A percentile compares a stretch with the other conserved stretches of the same genome.
These are phyloP conservation scores for Psittacus erithacus DNA, from an alignment of 2,113 vertebrate genomes.

Conservation along the genomic window DNA sequence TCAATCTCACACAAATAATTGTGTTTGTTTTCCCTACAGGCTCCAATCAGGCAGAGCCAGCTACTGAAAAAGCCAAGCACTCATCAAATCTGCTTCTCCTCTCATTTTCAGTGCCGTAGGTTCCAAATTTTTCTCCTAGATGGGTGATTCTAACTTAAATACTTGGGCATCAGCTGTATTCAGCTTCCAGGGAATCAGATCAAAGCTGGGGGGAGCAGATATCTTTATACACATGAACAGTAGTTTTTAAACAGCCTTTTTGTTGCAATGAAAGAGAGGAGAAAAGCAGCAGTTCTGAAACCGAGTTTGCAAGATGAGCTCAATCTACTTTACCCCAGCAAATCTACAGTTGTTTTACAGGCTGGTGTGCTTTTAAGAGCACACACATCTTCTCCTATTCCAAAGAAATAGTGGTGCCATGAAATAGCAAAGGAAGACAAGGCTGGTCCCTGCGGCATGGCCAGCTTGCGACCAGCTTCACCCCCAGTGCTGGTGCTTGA, in stretches of 20 bases:
- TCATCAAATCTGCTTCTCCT: slow-evolving; percentile 39
- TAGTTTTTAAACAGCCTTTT: background rate
- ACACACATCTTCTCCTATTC: no score
- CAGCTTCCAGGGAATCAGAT: background rate
- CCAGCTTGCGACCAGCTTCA: background rate
- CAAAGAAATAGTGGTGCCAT: rapidly evolving
- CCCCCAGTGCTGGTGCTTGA: rapidly evolving
- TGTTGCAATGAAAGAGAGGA: background rate
- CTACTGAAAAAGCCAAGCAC: slow-evolving; percentile 23
- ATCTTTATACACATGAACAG: rapidly evolving
- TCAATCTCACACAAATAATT: slow-evolving; percentile 53
- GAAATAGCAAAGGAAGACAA: rapidly evolving
- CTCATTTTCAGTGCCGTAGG: background rate
- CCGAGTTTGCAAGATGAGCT: rapidly evolving
- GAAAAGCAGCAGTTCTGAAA: background rate
- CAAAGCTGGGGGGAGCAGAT: background rate
- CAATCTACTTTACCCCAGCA: background rate
- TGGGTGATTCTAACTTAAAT: background rate
- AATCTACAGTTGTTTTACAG: background rate
- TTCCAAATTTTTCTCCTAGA: background rate
- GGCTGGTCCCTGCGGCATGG: rapidly evolving
- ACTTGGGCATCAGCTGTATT: background rate
- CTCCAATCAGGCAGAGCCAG: slow-evolving; percentile 26
- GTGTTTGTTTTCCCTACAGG: slow-evolving; percentile 45
- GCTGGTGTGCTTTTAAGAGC: background rate